phyloP scores from a whole-genome alignment of 2,113 vertebrate species.

The Neoarius graeffei region DNA sequence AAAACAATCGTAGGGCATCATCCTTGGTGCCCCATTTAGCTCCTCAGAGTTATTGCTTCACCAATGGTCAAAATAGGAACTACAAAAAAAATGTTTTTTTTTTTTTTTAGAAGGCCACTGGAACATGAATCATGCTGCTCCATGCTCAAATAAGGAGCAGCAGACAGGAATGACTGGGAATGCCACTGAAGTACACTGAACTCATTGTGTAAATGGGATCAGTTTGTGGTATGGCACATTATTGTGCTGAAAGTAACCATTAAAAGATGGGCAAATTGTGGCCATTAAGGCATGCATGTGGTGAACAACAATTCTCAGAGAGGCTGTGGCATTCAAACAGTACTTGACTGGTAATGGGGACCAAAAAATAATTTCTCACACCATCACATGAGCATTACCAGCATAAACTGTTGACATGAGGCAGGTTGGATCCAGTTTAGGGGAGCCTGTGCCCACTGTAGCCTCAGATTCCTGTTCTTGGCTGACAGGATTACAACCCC shows the following conservation, averaged over 20 bases:
- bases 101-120: neutral
- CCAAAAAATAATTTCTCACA: neutral
- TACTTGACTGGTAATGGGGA: neutral
- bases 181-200: neutral
- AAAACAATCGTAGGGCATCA: neutral
- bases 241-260: neutral
- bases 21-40: neutral
- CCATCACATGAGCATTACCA: too few relatives aligned
- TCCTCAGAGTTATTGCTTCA: neutral
- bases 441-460: too few relatives aligned
- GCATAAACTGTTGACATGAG: too few relatives aligned
- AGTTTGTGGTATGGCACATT: neutral
- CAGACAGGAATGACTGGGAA: neutral
- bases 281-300: neutral
- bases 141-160: neutral
- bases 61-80: neutral
- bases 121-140: neutral
- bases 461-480: too few relatives aligned
- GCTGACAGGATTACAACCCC: too few relatives aligned
- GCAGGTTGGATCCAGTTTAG: too few relatives aligned
- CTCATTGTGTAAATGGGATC: neutral
- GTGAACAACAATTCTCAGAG: too few relatives aligned
- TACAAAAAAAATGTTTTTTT: neutral
- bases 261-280: neutral
- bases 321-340: too few relatives aligned